Evolutionary conservation across 2,888 invertebrate species (phyloP), one percentile per base, ranked within the genome.

Genomic region (Molorchus minor): DNA sequence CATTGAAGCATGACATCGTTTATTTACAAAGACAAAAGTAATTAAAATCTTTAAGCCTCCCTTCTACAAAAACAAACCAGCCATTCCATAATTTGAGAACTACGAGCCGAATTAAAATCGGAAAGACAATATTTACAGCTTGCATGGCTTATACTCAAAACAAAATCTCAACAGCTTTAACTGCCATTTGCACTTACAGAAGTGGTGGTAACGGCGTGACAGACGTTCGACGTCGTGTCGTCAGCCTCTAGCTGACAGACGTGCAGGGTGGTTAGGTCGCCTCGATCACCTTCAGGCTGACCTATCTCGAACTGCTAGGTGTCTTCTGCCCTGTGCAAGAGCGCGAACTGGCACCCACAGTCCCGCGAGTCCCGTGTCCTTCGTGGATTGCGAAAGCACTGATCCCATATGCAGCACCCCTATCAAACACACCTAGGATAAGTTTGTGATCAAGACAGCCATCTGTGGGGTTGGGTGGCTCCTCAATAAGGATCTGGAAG

Each of bases 301-400:
- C 62, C 52, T 30, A 52, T 52, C 61, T 58, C 61, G 51, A 57
- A 58, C 77, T 88, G 88, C 71, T 88, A 87, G 78, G 86, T 86
- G 82, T 88, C 88, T 79, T 89, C 90, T 74, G 88, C 93, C 79
- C 93, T 90, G 84, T 93, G 93, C 79, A 93, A 88, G 79, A 93
- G 86, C 77, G 93, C 93, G 84, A 93, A 93, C 83, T 93, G 92
- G 85, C 93, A 93, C 83, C 92, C 92, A 81, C 93, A 93, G 82
- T 93, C 93, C 80, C 93, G 89, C 71, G 89, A 86, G 70, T 87
- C 87, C 71, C 86, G 84, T 80, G 87, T 85, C 81, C 90, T 87
- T 75, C 91, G 86, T 71, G 91, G 89, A 82, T 90, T 91, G 84
- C 90, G 90, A 88, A 93, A 93, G 88, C 93, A 93, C 84, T 90